Evolutionary conservation across 2,888 invertebrate species (phyloP).

Genomic region (Danaus chrysippus): DNA sequence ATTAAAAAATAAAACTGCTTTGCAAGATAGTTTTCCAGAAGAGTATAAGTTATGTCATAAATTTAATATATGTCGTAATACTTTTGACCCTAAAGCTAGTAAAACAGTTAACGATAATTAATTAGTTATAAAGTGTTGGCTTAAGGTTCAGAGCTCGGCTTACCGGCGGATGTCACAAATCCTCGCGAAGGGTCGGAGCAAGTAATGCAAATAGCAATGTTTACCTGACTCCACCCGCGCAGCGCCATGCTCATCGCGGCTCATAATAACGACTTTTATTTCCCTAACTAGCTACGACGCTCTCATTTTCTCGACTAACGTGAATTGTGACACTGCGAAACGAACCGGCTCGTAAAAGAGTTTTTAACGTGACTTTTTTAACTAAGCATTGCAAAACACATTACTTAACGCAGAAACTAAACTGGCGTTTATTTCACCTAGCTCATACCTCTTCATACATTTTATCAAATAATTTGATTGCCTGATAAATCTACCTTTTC

Average conservation of each 20-base stretch:
- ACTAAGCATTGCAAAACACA: slow-evolving; percentile 53
- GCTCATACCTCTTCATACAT: too few species aligned
- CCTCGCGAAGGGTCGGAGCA: slow-evolving; percentile 61
- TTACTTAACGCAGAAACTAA: slow-evolving; percentile 62
- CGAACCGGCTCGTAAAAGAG: slow-evolving; percentile 67
- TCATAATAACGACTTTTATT: slow-evolving; percentile 73
- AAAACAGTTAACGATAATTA: slow-evolving; percentile 11
- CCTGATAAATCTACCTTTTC: too few species aligned
- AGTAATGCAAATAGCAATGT: slow-evolving; percentile 66
- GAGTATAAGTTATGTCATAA: neutral
- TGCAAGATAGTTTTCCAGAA: neutral
- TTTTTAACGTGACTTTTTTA: slow-evolving; percentile 67
- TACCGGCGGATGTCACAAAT: slow-evolving; percentile 70
- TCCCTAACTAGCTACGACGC: slow-evolving; percentile 70
- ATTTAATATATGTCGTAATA: slow-evolving; percentile 1
- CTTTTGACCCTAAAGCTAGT: slow-evolving; percentile 4
- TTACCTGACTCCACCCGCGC: slow-evolving; percentile 54
- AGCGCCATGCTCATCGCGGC: slow-evolving; percentile 41
- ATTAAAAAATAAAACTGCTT: slow-evolving; percentile 6
- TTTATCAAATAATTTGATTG: neutral
- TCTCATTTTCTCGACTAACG: slow-evolving; percentile 71
- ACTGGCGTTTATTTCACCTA: slow-evolving; percentile 31
- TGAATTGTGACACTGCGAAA: slow-evolving; percentile 67
- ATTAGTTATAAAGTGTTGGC: slow-evolving; percentile 8
- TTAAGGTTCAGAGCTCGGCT: slow-evolving; percentile 38